Evolutionary conservation across 2,888 invertebrate species (phyloP), one percentile per base, ranked within the genome.

Genomic region (Ochropacha duplaris): DNA sequence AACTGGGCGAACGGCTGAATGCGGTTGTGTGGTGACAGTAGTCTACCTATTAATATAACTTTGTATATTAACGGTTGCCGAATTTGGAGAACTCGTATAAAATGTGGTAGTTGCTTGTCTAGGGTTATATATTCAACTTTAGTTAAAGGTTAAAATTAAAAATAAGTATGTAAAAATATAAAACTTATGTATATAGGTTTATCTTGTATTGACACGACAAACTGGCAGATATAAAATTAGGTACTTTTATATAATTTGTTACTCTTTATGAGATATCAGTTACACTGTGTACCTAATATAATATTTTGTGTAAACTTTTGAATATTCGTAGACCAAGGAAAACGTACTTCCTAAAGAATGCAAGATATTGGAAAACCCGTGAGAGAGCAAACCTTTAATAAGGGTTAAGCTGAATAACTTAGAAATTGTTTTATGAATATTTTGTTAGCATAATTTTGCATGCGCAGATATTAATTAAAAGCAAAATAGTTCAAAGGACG

Each of bases 341-440:
- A 72, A 70, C 74, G 76, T 70, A 76, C 73, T 78, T 78, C 65
- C 72, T 71, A 67, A 84, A 81, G 84, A 86, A 87, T 84, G 81
- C 71, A 76, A 74, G 79, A 78, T 85, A 84, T 85, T 81, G 80
- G 72, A 79, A 78, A 80, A 74, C 71, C 79, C 78, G 74, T 80
- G 79, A 78, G 78, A 74, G 76, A 68, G 56, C 55, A 55, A 72
- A 73, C 76, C 69, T 80, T 84, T 83, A 82, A 81, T 84, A 86
- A 83, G 68, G 74, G 74, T 72, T 78, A 72, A 69, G 72, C 68
- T 76, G 77, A 78, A 82, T 81, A 80, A 79, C 78, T 84, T 78
- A 58, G 68, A 75, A 72, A 72, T 78, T 78, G 79, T 77, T 78
- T 61, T 65, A 71, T 72, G 65, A 69, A 51, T 49, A 52, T 52